Evolutionary conservation across 2,113 vertebrate species (phyloP).

Genomic region (Sporophila hypoxantha): DNA sequence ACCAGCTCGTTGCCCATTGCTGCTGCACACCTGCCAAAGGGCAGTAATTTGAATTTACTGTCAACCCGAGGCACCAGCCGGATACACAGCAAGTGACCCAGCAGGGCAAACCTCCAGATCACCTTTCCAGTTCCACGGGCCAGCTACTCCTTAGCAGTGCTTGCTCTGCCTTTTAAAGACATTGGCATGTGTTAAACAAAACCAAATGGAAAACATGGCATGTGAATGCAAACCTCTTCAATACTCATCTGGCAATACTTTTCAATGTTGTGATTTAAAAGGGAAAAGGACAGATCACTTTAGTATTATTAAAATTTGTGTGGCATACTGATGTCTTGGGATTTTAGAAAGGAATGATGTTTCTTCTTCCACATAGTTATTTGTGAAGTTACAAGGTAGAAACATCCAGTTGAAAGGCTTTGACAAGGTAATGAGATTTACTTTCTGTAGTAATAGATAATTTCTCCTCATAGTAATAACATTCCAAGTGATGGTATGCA

Average conservation of each 20-base stretch:
- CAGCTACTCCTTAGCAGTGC: neutral
- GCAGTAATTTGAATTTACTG: constrained; percentile 49
- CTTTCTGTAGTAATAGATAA: neutral
- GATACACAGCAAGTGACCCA: constrained; percentile 12
- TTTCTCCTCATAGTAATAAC: neutral
- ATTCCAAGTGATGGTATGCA: neutral
- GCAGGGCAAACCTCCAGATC: constrained; percentile 44
- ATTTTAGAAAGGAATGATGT: neutral
- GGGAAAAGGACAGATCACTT: neutral
- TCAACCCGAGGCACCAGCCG: neutral
- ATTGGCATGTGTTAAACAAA: neutral
- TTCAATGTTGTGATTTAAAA: neutral
- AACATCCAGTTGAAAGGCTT: neutral
- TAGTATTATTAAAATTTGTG: neutral
- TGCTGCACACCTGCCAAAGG: constrained; percentile 26
- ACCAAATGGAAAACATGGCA: neutral
- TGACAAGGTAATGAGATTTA: constrained; percentile 1
- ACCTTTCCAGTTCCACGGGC: constrained; percentile 21
- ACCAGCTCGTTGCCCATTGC: neutral
- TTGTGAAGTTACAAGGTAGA: neutral
- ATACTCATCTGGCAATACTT: neutral
- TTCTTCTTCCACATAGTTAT: neutral
- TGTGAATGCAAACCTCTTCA: neutral
- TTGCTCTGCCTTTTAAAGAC: neutral
- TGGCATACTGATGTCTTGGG: neutral